Evolutionary conservation across 2,113 vertebrate genomes (phyloP).

Genomic region (Podarcis raffonei): DNA sequence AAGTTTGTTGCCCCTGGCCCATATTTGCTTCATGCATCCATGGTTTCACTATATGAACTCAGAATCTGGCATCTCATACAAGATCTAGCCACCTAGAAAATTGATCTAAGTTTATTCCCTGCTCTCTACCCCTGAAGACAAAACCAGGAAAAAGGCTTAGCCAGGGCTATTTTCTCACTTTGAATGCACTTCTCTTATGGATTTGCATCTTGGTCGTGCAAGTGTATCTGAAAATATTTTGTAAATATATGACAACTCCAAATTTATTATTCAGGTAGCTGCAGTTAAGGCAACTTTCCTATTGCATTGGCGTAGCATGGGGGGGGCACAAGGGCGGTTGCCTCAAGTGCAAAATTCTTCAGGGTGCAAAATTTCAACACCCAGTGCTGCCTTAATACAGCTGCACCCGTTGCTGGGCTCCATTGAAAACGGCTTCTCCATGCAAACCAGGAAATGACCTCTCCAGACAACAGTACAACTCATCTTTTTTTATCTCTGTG

Average conservation of each 20-base stretch:
- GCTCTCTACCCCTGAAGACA: not conserved
- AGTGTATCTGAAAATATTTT: not conserved
- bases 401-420: no score
- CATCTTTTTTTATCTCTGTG: no score
- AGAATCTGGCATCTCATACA: not conserved
- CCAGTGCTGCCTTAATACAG: no score
- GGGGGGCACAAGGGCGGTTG: no score
- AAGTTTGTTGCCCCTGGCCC: not conserved
- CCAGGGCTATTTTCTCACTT: not conserved
- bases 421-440: no score
- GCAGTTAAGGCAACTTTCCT: not conserved
- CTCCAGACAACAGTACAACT: no score
- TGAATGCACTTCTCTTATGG: not conserved
- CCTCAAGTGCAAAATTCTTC: no score
- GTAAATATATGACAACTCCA: not conserved
- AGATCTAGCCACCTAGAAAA: not conserved
- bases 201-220: not conserved
- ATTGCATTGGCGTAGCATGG: no score
- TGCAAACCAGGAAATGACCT: no score
- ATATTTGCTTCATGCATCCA: not conserved
- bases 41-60: not conserved
- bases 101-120: not conserved
- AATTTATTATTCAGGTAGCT: constrained; percentile 15
- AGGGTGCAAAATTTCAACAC: no score
- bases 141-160: not conserved